phyloP scores from a whole-genome alignment of 2,113 vertebrate genomes.

The Etheostoma spectabile region DNA sequence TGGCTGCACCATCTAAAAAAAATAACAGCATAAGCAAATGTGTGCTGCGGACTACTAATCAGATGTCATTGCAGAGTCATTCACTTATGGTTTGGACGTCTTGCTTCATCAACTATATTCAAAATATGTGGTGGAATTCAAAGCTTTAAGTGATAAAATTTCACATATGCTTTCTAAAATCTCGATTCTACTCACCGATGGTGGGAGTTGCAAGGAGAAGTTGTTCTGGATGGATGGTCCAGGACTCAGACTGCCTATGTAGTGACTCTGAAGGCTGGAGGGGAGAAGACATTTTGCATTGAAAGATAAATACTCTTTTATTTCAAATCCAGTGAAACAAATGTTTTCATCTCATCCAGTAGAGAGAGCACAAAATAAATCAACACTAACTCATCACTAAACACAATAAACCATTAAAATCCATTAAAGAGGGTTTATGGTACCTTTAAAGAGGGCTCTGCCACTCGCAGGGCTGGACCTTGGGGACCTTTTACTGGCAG shows the following conservation, averaged over 20 bases:
- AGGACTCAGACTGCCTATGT: slow-evolving; percentile 75
- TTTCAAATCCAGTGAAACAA: not conserved
- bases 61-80: not conserved
- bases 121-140: not conserved
- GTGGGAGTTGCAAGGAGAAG: slow-evolving; percentile 87
- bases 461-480: slow-evolving; percentile 76
- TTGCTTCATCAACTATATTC: not conserved
- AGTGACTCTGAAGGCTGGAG: slow-evolving; percentile 57
- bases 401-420: not conserved
- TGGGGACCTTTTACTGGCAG: slow-evolving; percentile 97
- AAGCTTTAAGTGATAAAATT: not conserved
- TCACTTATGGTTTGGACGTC: not conserved
- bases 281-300: not conserved
- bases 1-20: slow-evolving; percentile 83
- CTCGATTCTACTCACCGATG: slow-evolving; percentile 84
- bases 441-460: slow-evolving; percentile 73
- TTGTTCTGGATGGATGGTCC: slow-evolving; percentile 88
- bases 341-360: not conserved
- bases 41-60: not conserved
- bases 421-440: not conserved
- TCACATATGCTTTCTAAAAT: not conserved
- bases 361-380: slow-evolving; percentile 9
- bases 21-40: not conserved
- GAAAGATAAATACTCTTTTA: not conserved
- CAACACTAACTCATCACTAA: not conserved